These are phyloP conservation scores for Eupelmus urozonus DNA, from an alignment of 2,888 invertebrate genomes.

Conservation along the genomic window DNA sequence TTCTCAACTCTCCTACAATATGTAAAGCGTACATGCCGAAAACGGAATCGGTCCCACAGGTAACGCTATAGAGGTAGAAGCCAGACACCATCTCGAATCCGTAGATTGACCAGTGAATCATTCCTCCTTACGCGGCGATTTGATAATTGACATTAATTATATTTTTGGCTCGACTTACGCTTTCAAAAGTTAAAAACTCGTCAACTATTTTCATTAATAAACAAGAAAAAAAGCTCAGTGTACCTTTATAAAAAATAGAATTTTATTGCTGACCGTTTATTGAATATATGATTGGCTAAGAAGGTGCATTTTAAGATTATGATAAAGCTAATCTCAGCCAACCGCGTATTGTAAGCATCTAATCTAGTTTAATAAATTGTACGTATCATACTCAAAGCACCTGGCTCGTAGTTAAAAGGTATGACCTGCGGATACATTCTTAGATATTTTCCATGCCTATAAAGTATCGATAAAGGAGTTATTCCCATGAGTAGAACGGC, in stretches of 20 bases:
- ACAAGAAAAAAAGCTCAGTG: background rate
- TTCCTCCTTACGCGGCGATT: conserved; percentile 33
- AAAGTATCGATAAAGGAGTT: conserved; percentile 30
- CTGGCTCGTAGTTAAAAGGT: conserved; percentile 47
- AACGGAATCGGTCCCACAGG: conserved; percentile 60
- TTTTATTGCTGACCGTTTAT: no score
- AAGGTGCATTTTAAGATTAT: background rate
- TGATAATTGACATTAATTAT: background rate
- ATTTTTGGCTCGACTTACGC: no score
- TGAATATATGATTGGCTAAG: no score
- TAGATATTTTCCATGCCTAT: conserved; percentile 41
- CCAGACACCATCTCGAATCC: background rate
- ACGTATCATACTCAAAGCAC: conserved; percentile 9
- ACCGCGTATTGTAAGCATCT: no score
- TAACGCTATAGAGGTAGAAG: conserved; percentile 43
- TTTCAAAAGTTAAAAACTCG: no score
- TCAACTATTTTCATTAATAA: no score
- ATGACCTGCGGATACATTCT: conserved; percentile 37
- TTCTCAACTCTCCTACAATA: conserved; percentile 63
- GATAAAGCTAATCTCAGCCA: no score
- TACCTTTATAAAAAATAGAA: background rate
- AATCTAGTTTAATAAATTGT: no score
- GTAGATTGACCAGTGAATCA: conserved; percentile 15
- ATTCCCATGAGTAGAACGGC: conserved; percentile 1
- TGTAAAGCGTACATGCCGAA: conserved; percentile 65